Evolutionary conservation across 1,140 invertebrate species (phyloP), one percentile per base, ranked within the genome.

Genomic region (Caenorhabditis briggsae): DNA sequence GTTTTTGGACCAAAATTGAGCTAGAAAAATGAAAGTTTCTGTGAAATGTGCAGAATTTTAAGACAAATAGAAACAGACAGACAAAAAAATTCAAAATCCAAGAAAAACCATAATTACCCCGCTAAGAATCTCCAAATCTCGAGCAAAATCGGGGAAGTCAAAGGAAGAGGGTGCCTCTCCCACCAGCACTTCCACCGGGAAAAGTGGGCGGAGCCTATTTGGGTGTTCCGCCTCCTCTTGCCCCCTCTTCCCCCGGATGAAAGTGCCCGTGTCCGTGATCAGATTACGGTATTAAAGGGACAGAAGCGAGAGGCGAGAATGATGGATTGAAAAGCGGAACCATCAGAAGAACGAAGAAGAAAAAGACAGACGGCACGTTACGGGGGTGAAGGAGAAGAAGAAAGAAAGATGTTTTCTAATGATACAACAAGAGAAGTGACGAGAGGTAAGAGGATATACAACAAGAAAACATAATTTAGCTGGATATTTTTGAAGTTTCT

Each of bases 221-320:
- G 11, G 16, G 14, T 33, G 41, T 43, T 46, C 64, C 64, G 64
- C 64, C 64, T 46, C 20, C 64, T 33, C 12, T 53, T 9, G 33
- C n/a, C 23, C 20, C 25, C 59, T 53, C 50, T 64, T 58, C 23
- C 20, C 25, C 59, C 59, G 59, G 59, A 61, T 61, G 23, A 61
- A 58, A 20, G 56, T 58, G 56, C 33, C 33, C 33, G 33, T 58
- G 56, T 58, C 56, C 33, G 33, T 20, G 65, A 78, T 78, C 70
- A 78, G 70, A 78, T 78, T 78, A 78, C 70, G 70, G 70, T 78
- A 78, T 78, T 78, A 78, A 78, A 50, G 70, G 70, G 46, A 43
- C 46, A 78, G n/a, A 41, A 25, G 64, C 14, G 14, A 18, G n/a
- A 78, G 18, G 23, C 65, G 23, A 74, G 41, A 78, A 78, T 78